Percentiles rank a stretch among this genome's conserved stretches.
phyloP scores from a whole-genome alignment of 2,113 vertebrate species.

The Tragelaphus buxtoni region DNA sequence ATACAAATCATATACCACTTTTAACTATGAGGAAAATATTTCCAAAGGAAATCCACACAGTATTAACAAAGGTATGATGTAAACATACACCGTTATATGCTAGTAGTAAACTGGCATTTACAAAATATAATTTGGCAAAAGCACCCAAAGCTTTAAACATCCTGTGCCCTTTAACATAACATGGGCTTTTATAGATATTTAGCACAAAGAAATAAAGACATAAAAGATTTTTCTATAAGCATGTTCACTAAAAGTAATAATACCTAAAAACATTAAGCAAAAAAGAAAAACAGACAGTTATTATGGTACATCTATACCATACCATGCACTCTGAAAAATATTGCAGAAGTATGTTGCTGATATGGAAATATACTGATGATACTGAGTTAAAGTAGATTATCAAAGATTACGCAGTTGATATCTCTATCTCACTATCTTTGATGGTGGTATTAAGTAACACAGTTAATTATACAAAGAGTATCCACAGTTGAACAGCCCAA shows the following conservation, averaged over 20 bases:
- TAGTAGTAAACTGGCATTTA: not conserved
- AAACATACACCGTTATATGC: not conserved
- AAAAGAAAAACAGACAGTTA: not conserved
- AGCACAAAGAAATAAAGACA: not conserved
- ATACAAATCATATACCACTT: not conserved
- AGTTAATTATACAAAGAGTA: not conserved
- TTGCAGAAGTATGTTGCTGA: not conserved
- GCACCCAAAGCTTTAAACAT: not conserved
- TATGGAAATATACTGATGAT: not conserved
- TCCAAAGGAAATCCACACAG: not conserved
- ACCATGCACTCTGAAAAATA: not conserved
- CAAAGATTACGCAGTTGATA: not conserved
- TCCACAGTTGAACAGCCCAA: not conserved
- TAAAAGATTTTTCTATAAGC: not conserved
- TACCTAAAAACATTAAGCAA: not conserved
- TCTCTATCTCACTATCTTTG: not conserved
- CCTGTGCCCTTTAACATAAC: not conserved
- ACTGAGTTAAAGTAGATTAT: not conserved
- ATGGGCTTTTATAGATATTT: not conserved
- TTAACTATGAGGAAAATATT: not conserved
- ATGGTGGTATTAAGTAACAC: not conserved
- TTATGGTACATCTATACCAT: not conserved
- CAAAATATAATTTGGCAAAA: not conserved
- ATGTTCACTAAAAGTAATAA: not conserved
- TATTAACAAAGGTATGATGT: not conserved